These are phyloP conservation scores for Acomys russatus DNA, from an alignment of 2,797 vertebrate genomes.

Conservation along the genomic window DNA sequence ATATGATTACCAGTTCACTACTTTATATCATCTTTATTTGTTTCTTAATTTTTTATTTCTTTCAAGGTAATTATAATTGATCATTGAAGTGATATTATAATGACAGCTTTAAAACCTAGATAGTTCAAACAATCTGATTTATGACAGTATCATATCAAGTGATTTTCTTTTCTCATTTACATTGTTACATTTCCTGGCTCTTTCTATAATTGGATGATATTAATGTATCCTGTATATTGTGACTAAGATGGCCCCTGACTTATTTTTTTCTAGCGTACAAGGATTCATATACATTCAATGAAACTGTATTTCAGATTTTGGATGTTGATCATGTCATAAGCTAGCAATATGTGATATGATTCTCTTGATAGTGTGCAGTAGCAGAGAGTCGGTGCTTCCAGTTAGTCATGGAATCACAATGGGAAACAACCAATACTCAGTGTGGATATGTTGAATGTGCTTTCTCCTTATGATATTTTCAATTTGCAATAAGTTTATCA, in stretches of 20 bases:
- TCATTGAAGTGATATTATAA: background rate
- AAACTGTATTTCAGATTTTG: background rate
- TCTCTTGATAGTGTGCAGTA: background rate
- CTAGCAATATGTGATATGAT: background rate
- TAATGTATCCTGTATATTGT: background rate
- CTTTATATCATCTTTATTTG: conserved; percentile 16
- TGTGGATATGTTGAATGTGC: background rate
- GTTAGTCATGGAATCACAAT: background rate
- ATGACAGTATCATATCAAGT: background rate
- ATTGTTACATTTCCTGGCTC: background rate
- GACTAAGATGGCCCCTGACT: background rate
- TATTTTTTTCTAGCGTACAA: background rate
- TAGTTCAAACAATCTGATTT: background rate
- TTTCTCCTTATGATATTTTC: background rate
- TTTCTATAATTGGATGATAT: background rate
- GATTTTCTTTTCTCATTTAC: conserved; percentile 50
- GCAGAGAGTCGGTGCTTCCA: background rate
- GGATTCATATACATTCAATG: background rate
- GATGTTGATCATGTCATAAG: background rate
- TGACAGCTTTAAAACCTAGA: conserved; percentile 18
- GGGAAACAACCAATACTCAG: background rate
- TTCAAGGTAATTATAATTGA: conserved; percentile 28
- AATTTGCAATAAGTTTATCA: background rate
- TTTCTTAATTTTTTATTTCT: conserved; percentile 40
- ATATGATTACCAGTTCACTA: background rate